A percentile compares a stretch with the other conserved stretches of the same genome.
phyloP scores from a whole-genome alignment of 2,113 vertebrate species.

The Takifugu flavidus region DNA sequence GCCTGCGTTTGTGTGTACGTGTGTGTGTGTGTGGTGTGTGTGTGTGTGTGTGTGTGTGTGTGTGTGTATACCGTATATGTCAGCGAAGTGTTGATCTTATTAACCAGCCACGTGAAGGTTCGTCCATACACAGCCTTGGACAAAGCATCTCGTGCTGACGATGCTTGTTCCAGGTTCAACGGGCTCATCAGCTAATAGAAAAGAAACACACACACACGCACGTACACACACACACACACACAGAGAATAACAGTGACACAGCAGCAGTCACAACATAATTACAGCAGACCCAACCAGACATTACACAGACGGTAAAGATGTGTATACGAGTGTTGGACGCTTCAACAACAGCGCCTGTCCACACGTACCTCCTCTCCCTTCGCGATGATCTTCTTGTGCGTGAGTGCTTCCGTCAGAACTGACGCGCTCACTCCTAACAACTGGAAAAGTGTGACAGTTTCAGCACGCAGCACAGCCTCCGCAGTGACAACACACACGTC shows the following conservation, averaged over 20 bases:
- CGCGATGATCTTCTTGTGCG: constrained; percentile 94
- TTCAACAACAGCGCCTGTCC: constrained; percentile 16
- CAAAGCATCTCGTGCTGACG: constrained; percentile 87
- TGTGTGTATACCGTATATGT: constrained; percentile 79
- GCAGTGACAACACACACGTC: background rate
- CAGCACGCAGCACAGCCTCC: background rate
- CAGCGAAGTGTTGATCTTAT: constrained; percentile 92
- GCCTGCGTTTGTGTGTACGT: background rate
- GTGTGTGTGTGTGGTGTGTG: constrained; percentile 1
- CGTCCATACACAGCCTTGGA: constrained; percentile 94
- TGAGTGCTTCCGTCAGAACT: constrained; percentile 86
- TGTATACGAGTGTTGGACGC: constrained; percentile 20
- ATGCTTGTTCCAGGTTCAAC: constrained; percentile 92
- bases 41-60: constrained; percentile 10
- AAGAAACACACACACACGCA: constrained; percentile 11
- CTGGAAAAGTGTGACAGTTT: constrained; percentile 69
- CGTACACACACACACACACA: constrained; percentile 3
- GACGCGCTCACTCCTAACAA: constrained; percentile 85
- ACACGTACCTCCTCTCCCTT: constrained; percentile 93
- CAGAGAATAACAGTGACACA: constrained; percentile 11
- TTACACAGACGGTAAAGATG: constrained; percentile 40
- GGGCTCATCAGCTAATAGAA: constrained; percentile 86
- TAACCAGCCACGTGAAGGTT: constrained; percentile 96
- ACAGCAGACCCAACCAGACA: constrained; percentile 13
- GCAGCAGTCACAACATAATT: constrained; percentile 18